These are phyloP conservation scores for Serinus canaria DNA, from an alignment of 2,113 vertebrate species.

Conservation along the genomic window DNA sequence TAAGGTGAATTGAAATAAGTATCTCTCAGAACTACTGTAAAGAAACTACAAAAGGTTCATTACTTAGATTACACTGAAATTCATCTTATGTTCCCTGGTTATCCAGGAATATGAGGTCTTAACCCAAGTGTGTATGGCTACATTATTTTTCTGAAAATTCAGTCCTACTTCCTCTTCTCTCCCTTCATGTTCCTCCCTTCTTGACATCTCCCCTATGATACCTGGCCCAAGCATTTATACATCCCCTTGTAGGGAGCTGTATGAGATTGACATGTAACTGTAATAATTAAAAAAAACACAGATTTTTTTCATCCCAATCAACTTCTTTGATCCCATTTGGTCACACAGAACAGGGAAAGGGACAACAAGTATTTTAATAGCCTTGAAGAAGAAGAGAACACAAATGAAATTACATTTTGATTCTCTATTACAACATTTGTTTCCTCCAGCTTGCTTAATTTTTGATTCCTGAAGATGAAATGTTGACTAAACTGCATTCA, in stretches of 20 bases:
- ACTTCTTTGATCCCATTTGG: not conserved
- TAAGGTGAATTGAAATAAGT: not conserved
- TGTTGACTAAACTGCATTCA: not conserved
- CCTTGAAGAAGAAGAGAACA: not conserved
- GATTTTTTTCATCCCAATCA: not conserved
- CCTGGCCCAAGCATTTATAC: not conserved
- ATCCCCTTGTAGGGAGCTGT: not conserved
- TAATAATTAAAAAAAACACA: not conserved
- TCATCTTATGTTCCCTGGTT: not conserved
- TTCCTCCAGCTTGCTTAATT: not conserved
- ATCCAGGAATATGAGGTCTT: not conserved
- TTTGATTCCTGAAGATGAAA: not conserved
- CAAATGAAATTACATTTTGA: not conserved
- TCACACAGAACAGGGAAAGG: not conserved
- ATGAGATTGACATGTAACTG: accelerated
- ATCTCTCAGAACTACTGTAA: not conserved
- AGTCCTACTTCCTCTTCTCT: not conserved
- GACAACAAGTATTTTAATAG: not conserved
- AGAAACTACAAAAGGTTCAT: not conserved
- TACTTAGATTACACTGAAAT: not conserved
- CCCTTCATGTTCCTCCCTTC: not conserved
- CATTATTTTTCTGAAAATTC: not conserved
- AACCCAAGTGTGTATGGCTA: not conserved
- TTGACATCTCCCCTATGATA: not conserved
- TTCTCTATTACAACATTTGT: not conserved